A percentile compares a stretch with the other conserved stretches of the same genome.
These are phyloP conservation scores for Danionella dracula DNA, from an alignment of 2,797 vertebrate genomes.

Conservation along the genomic window DNA sequence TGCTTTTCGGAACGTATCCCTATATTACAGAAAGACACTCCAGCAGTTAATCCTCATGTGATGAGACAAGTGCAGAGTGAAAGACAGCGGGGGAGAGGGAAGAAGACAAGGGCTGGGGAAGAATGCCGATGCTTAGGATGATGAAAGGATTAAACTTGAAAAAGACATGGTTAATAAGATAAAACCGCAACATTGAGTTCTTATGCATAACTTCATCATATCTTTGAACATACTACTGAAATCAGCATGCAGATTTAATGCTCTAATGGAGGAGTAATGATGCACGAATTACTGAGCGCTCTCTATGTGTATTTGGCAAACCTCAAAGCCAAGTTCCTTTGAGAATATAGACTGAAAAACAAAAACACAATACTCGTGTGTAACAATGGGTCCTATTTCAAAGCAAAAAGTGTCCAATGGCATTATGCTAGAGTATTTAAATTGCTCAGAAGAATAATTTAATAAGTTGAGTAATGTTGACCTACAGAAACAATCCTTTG, in stretches of 20 bases:
- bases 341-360: background rate
- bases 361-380: background rate
- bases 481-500: too few relatives aligned
- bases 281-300: too few relatives aligned
- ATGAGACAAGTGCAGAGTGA: conserved; percentile 21
- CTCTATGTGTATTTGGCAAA: background rate
- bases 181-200: background rate
- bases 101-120: conserved; percentile 7
- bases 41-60: conserved; percentile 79
- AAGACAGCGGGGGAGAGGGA: conserved; percentile 21
- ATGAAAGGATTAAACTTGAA: conserved; percentile 56
- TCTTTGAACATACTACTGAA: background rate
- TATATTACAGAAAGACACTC: conserved; percentile 97
- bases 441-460: too few relatives aligned
- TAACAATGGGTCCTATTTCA: background rate
- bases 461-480: too few relatives aligned
- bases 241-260: conserved; percentile 1
- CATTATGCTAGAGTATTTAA: too few relatives aligned
- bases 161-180: conserved; percentile 47
- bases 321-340: background rate
- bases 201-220: too few relatives aligned
- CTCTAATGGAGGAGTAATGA: background rate
- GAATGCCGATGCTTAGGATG: conserved; percentile 41
- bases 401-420: too few relatives aligned
- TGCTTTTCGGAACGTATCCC: conserved; percentile 99